Base-by-base conservation (phyloP, 2,797 vertebrate genomes). In the Numenius phaeopus region DNA sequence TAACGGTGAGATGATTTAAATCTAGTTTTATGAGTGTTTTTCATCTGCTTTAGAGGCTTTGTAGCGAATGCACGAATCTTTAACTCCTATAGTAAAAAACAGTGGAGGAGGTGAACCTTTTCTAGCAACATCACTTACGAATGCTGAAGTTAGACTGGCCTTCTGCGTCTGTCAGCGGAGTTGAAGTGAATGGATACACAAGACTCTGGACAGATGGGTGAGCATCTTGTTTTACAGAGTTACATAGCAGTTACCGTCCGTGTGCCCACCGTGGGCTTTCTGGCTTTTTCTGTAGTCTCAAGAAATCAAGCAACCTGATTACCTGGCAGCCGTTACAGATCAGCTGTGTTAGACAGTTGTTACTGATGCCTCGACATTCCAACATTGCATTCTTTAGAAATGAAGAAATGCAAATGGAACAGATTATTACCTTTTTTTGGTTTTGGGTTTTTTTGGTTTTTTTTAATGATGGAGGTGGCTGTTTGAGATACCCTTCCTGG, bases 1-100 rank as follows among this genome's bases (percentile, higher is more conserved):
- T 72, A 50, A 82, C 90, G 39, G 29, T 84, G 42, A 83, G 30
- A 71, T 54, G 88, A 72, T 84, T 87, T 83, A 81, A 94, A 86
- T 78, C 39, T 34, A 18, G 52, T 77, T 90, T 66, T 92, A 49
- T 47, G 37, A 49, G n/a, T 50, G 19, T 47, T 89, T 83, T 77
- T 73, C 44, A 57, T 64, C 39, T 80, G 39, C 47, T 89, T 89
- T 70, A 71, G 75, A 55, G n/a, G 15, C 26, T 89, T 77, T 78
- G 52, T 77, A 80, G 67, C 67, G 80, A 80, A 83, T 49, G 22
- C 11, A n/a, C 70, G 59, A 80, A 44, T 87, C 55, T 89, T 76
- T 91, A 93, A 82, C 76, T 79, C 30, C 64, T 76, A 1, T 37
- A 73, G 34, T 66, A 73, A 86, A 84, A 92, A 32, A 6, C 4